Evolutionary conservation across 1,140 invertebrate genomes (phyloP), one percentile per base, ranked within the genome.

Genomic region (Octopus bimaculoides): DNA sequence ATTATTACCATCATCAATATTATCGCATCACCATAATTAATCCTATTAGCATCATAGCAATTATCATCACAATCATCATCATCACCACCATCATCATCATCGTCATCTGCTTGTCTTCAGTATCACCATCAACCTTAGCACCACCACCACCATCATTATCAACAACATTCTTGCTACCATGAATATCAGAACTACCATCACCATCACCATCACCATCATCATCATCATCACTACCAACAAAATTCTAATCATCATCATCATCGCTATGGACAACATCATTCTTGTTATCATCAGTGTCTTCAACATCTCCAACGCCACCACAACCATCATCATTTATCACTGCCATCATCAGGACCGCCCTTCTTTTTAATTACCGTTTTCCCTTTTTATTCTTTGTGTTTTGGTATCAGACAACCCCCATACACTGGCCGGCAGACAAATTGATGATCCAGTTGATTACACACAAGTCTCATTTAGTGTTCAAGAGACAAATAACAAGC

Each of bases 221-320:
- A 79, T 75, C 6, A 73, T 52, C 69, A 71, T 14, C 20, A 78
- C n/a, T 26, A 78, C 17, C 10, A 73, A 20, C 56, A 78, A 41
- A 17, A 71, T 26, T 52, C 56, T 78, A 53, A 74, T 79, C 20
- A 52, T 71, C 71, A 52, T 71, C 71, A 73, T 52, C 69, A 71
- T 14, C 41, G 52, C 26, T 41, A 41, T 0, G 26, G 26, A 41
- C 26, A 41, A 41, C 26, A 41, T 41, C 26, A 41, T 41, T 77
- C 41, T 53, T 77, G 14, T 53, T 10, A 77, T 17, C 14, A 20
- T 75, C 0, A 26, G 26, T 41, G 3, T 41, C 26, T 41, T 41
- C 26, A 41, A 2, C 26, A 41, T 1, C 0, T 41, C 26, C 3
- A 41, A n/a, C 5, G 17, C 54, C 14, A 53, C 2, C 52, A 41